phyloP scores from a whole-genome alignment of 2,797 vertebrate species.

The Pseudocheirus occidentalis region DNA sequence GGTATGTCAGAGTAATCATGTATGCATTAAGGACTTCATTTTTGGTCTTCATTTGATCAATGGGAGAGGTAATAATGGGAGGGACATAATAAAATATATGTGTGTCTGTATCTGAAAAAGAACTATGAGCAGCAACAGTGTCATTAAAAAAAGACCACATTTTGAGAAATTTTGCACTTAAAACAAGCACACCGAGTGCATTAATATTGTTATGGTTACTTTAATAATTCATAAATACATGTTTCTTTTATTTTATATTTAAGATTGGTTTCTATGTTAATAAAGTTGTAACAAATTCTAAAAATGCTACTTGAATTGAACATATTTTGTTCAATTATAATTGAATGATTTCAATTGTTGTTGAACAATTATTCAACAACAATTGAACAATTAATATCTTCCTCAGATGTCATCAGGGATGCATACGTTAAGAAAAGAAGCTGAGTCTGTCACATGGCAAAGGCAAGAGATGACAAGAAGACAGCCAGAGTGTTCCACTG shows the following conservation, averaged over 20 bases:
- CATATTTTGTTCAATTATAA: background rate
- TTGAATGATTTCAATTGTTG: background rate
- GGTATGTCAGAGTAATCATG: background rate
- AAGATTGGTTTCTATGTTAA: background rate
- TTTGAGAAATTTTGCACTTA: background rate
- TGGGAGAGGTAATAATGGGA: background rate
- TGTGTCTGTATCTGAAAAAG: no score
- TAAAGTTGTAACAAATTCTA: background rate
- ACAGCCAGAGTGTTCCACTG: background rate
- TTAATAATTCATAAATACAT: background rate
- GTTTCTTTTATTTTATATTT: background rate
- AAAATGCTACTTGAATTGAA: background rate
- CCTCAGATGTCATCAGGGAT: background rate
- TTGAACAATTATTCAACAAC: background rate
- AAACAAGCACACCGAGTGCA: background rate
- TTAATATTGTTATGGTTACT: background rate
- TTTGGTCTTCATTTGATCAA: background rate
- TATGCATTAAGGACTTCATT: background rate
- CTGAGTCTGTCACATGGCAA: background rate
- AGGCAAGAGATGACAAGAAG: background rate
- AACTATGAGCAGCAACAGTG: background rate
- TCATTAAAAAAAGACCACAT: background rate
- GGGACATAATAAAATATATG: background rate
- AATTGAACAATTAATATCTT: slow-evolving; percentile 2
- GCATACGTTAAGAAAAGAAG: background rate